Evolutionary conservation across 1,140 invertebrate species (phyloP), one percentile per base, ranked within the genome.

Genomic region (Platorchestia sp.): DNA sequence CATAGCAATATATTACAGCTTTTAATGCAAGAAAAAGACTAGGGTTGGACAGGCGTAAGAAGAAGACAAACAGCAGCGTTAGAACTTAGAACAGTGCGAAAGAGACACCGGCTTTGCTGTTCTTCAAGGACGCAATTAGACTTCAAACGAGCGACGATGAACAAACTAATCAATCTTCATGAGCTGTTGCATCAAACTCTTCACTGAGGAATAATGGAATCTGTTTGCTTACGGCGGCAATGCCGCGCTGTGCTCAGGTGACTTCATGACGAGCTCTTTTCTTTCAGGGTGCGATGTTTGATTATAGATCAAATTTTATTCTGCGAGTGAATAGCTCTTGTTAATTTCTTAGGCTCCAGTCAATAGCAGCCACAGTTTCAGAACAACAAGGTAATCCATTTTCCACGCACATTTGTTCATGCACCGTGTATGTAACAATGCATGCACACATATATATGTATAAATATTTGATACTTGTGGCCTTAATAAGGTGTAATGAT

Each of bases 121-220:
- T 75, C 27, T 75, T 75, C 59, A 75, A 22, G 59, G 59, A 75
- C 14, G 59, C 27, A 75, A 75, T 75, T 75, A 75, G 59, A 75
- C 59, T 75, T 75, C 59, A 75, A 75, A 75, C 36, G 59, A 75
- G 59, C 59, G 59, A 27, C 59, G 36, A 75, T 22, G 59, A 75
- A 75, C 36, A 75, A 75, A 75, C 59, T 75, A 75, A 75, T 75
- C 59, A 75, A 75, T 75, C 59, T 75, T 75, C 59, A 75, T 75
- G 59, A 75, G 59, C 59, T 27, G 59, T 27, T 75, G 59, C 59
- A 75, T 75, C 59, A 75, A 75, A 75, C 59, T 75, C 27, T 36
- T 27, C 59, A 75, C 10, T 22, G 59, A 75, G 27, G 10, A 75
- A 75, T 10, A 75, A 75, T 75, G 59, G 59, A 75, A 75, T 75